These are phyloP conservation scores for Venturia canescens DNA, from an alignment of 1,140 invertebrate species.

Conservation along the genomic window DNA sequence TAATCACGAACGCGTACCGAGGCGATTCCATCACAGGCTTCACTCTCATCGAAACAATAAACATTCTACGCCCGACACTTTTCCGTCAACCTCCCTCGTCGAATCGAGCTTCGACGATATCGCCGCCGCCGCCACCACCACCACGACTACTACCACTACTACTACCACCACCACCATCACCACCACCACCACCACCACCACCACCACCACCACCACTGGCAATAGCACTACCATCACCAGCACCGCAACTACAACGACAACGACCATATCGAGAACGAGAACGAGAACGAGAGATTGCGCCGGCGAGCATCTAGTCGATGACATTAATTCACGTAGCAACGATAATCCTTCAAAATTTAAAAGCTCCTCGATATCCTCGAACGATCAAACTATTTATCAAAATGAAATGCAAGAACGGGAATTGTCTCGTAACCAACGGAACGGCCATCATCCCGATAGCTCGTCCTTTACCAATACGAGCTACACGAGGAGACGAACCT, in stretches of 20 bases:
- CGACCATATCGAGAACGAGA: neutral
- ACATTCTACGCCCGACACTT: neutral
- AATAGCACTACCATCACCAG: constrained; percentile 13
- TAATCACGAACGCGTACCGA: neutral
- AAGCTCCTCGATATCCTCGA: too few species aligned
- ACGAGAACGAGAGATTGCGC: neutral
- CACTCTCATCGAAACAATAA: neutral
- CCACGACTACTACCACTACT: too few species aligned
- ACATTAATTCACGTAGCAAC: neutral
- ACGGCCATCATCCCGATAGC: constrained; percentile 7
- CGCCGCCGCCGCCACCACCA: constrained; percentile 4
- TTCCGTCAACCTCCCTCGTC: neutral
- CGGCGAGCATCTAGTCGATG: constrained; percentile 27
- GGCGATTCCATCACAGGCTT: neutral
- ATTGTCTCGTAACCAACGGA: neutral
- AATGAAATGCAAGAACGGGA: constrained; percentile 10
- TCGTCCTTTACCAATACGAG: constrained; percentile 27
- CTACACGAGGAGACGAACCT: constrained; percentile 63
- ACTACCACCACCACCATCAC: constrained; percentile 33
- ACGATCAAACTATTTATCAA: too few species aligned
- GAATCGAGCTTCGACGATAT: neutral
- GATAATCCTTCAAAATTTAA: too few species aligned
- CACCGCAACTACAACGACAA: neutral
- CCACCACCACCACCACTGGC: neutral
- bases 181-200: neutral